Evolutionary conservation across 2,113 vertebrate species (phyloP), one percentile per base, ranked within the genome.

Genomic region (Noturus placidus): DNA sequence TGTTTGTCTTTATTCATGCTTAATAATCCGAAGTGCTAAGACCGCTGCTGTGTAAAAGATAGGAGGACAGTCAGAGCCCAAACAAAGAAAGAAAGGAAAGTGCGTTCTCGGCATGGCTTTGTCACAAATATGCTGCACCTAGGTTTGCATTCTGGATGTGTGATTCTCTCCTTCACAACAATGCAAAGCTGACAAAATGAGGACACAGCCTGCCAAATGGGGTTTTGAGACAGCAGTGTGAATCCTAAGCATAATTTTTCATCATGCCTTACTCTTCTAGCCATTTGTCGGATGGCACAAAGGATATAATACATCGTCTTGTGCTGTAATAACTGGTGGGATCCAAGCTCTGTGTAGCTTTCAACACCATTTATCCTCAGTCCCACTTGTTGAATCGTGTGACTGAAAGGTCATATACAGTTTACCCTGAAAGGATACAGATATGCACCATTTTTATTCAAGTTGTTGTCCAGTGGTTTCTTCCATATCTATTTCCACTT

Each of bases 21-120:
- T 78, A 83, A 86, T 72, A 85, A 79, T 67, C 67, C 65, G 59
- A 82, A 52, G 30, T 86, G 69, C 52, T 89, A 79, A 74, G 59
- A 77, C 82, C 46, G 65, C 25, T 79, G 52, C 74, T 35, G 79
- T 82, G 20, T n/a, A 65, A 88, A 80, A 80, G 85, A 87, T 74
- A 35, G n/a, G 46, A 33, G 42, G 67, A 83, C 22, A 79, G 61
- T 67, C 13, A 46, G 69, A 65, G 77, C 4, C 0, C 5, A 76
- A 22, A 77, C 56, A 88, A 84, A 84, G 59, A 46, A 30, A 80
- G 20, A 85, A 30, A 65, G 56, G 2, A 30, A 69, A 52, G 46
- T 30, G 22, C 38, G 81, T 83, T 83, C 42, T 67, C 38, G 0
- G 54, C 14, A 46, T 42, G 52, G 70, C 84, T 85, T 85, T 78